Evolutionary conservation across 1,140 invertebrate species (phyloP), one percentile per base, ranked within the genome.

Genomic region (Melitaea cinxia): DNA sequence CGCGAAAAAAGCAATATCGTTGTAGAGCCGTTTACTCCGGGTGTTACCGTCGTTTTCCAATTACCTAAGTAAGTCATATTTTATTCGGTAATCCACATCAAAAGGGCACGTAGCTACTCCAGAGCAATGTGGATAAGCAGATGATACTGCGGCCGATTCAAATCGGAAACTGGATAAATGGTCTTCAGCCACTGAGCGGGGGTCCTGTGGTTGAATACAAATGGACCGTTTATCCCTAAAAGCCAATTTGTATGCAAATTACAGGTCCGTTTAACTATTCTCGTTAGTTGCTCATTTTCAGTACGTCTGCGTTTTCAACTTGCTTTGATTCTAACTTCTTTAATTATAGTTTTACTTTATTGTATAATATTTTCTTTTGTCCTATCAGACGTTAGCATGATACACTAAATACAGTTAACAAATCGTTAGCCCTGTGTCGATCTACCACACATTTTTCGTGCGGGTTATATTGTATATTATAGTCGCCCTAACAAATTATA

Each of bases 221-320:
- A 91, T 88, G 83, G 83, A 84, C 65, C 85, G 80, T 89, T 91
- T 91, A 91, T 88, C 86, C 84, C 80, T 78, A 74, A 82, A 87
- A 91, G 88, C 85, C 86, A 91, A 90, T 91, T 83, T 91, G 88
- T 88, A 91, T 89, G 88, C 78, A 88, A 89, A 91, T 91, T 83
- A 83, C 83, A 82, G 80, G 76, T 82, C 80, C 82, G 77, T 85
- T 89, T 85, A 87, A 91, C 88, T 89, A 88, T 89, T 83, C 88
- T 88, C 85, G 86, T 91, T 89, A 91, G 86, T 91, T 91, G 88
- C 86, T 89, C 86, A 89, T 89, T 91, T 91, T 86, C 81, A 70
- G 70, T 84, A 86, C 73, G 78, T 85, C 80, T 82, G 81, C 73
- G 73, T 88, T 88, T 81, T 78, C 62, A 72, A 68, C 68, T 74